Evolutionary conservation across 2,888 invertebrate genomes (phyloP).

Genomic region (Cacoxenus indagator): DNA sequence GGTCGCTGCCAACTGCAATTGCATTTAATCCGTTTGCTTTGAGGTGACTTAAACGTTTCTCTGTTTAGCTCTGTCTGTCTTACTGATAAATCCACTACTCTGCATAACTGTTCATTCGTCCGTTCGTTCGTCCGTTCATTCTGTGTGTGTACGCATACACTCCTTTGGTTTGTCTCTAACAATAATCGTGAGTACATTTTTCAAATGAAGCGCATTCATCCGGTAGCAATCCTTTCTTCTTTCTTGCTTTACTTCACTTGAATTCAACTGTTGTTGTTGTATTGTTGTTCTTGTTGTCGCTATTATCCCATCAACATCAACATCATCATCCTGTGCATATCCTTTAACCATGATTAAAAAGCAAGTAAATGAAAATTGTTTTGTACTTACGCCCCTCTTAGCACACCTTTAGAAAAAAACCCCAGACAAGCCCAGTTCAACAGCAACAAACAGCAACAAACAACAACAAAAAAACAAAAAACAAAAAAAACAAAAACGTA

Average conservation of each 20-base stretch:
- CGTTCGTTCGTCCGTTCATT: background rate
- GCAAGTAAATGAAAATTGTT: slow-evolving; percentile 61
- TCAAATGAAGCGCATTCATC: slow-evolving; percentile 65
- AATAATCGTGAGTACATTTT: slow-evolving; percentile 33
- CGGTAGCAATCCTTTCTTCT: slow-evolving; percentile 57
- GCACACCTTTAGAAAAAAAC: slow-evolving; percentile 58
- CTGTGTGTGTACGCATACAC: slow-evolving; percentile 13
- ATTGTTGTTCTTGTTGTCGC: slow-evolving; percentile 38
- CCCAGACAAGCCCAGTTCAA: too few species aligned
- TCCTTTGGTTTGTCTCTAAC: slow-evolving; percentile 28
- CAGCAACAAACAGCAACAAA: too few species aligned
- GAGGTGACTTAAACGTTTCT: slow-evolving; percentile 25
- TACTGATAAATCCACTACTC: background rate
- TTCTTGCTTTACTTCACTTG: slow-evolving; percentile 44
- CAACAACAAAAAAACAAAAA: slow-evolving; percentile 13
- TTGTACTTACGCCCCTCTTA: slow-evolving; percentile 63
- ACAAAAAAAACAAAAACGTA: slow-evolving; percentile 22
- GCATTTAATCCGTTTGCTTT: slow-evolving; percentile 27
- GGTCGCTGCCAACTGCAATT: slow-evolving; percentile 1
- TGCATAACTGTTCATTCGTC: background rate
- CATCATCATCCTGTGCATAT: background rate
- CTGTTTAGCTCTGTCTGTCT: slow-evolving; percentile 11
- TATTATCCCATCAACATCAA: slow-evolving; percentile 3
- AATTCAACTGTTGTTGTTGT: slow-evolving; percentile 58
- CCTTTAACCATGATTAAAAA: slow-evolving; percentile 61